These are phyloP conservation scores for Pseudeuparius sepicola DNA, from an alignment of 2,888 invertebrate genomes.

Conservation along the genomic window DNA sequence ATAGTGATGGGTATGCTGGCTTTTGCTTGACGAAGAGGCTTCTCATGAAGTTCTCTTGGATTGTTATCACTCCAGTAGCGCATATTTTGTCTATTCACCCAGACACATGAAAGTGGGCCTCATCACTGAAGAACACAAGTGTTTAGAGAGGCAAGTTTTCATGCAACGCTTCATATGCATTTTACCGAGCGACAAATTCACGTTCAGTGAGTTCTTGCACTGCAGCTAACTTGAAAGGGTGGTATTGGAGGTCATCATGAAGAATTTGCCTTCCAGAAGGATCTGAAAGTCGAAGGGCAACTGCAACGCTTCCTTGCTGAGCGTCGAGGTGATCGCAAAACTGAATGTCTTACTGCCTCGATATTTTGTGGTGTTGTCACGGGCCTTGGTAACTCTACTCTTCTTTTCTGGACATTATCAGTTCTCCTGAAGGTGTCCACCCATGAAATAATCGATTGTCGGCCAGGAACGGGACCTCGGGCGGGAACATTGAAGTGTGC, in stretches of 20 bases:
- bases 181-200: slow-evolving; percentile 1
- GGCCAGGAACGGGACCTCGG: slow-evolving; percentile 2
- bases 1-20: slow-evolving; percentile 2
- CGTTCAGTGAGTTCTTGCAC: neutral
- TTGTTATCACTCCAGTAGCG: slow-evolving; percentile 3
- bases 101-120: neutral
- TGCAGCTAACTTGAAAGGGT: neutral
- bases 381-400: too few species aligned
- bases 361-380: too few species aligned
- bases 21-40: neutral
- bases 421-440: too few species aligned
- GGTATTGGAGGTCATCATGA: neutral
- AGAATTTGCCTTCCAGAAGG: slow-evolving; percentile 1
- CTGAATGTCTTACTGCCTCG: too few species aligned
- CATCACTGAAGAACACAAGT: slow-evolving; percentile 1
- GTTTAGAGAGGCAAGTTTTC: neutral
- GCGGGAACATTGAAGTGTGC: slow-evolving; percentile 1
- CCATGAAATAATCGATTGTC: slow-evolving; percentile 1
- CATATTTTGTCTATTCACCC: slow-evolving; percentile 1
- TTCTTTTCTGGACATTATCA: too few species aligned
- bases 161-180: slow-evolving; percentile 1
- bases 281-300: neutral
- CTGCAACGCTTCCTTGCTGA: too few species aligned
- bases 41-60: neutral
- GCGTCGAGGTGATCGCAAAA: too few species aligned